Percentiles rank a stretch among this genome's conserved stretches.
These are phyloP conservation scores for Orius insidiosus DNA, from an alignment of 1,140 invertebrate genomes.

Conservation along the genomic window DNA sequence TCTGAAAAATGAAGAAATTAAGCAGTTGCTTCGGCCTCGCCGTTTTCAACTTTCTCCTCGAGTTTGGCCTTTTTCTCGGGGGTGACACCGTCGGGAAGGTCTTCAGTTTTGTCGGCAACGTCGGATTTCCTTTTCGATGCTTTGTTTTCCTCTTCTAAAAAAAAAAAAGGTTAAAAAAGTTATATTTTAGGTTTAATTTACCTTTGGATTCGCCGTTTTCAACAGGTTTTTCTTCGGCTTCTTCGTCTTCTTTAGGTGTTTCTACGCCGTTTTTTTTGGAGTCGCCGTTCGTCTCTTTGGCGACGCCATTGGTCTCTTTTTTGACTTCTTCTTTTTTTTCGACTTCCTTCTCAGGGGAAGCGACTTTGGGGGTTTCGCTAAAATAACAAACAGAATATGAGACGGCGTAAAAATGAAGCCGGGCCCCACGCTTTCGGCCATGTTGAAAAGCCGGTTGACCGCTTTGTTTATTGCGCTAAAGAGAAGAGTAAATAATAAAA, in stretches of 20 bases:
- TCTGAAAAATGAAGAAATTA: slow-evolving; percentile 1
- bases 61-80: slow-evolving; percentile 56
- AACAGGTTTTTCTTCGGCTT: slow-evolving; percentile 37
- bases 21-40: slow-evolving; percentile 39
- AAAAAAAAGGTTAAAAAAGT: neutral
- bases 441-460: slow-evolving; percentile 14
- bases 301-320: slow-evolving; percentile 12
- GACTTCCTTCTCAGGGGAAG: slow-evolving; percentile 35
- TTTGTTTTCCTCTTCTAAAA: neutral
- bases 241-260: too few species aligned
- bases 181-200: slow-evolving; percentile 17
- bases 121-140: slow-evolving; percentile 49
- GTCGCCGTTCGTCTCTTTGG: slow-evolving; percentile 11
- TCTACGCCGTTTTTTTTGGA: slow-evolving; percentile 24
- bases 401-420: neutral
- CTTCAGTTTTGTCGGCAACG: slow-evolving; percentile 32
- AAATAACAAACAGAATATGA: slow-evolving; percentile 8
- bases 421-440: slow-evolving; percentile 10
- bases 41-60: slow-evolving; percentile 35
- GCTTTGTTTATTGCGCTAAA: slow-evolving; percentile 3
- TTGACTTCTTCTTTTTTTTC: slow-evolving; percentile 18
- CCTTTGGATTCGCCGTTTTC: slow-evolving; percentile 40
- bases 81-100: slow-evolving; percentile 34
- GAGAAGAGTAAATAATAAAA: neutral
- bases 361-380: slow-evolving; percentile 24